A percentile compares a stretch with the other conserved stretches of the same genome.
Conservation (phyloP, 2,888 invertebrate species). For the Plagodis pulveraria region DNA sequence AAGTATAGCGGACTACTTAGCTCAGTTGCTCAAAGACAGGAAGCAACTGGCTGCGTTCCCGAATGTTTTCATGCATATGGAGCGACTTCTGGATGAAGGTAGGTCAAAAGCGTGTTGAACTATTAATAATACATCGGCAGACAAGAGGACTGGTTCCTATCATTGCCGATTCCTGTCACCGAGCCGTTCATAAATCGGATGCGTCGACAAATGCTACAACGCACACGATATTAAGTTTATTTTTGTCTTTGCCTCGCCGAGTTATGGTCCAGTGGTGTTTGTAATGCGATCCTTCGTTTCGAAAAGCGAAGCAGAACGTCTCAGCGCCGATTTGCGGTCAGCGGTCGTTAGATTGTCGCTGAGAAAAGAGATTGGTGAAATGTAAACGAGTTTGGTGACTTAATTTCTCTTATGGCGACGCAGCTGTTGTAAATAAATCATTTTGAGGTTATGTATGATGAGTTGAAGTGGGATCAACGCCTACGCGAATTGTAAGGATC, state of each 20-base stretch:
- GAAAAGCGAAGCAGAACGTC: conserved; percentile 76
- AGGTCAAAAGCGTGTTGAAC: conserved; percentile 68
- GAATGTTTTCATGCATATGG: conserved; percentile 99
- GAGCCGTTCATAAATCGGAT: conserved; percentile 76
- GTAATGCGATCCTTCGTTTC: conserved; percentile 81
- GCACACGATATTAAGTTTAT: conserved; percentile 84
- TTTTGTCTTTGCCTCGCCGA: conserved; percentile 83
- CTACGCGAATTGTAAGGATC: conserved; percentile 52
- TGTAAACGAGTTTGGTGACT: conserved; percentile 73
- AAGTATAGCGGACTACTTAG: conserved; percentile 99
- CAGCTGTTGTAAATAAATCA: conserved; percentile 70
- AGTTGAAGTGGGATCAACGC: conserved; percentile 64
- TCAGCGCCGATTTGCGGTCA: conserved; percentile 76
- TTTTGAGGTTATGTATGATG: conserved; percentile 60
- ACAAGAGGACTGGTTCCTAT: conserved; percentile 54
- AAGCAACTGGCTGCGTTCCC: conserved; percentile 99
- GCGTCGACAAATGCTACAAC: conserved; percentile 81
- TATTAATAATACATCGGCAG: conserved; percentile 59
- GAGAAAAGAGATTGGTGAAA: conserved; percentile 75
- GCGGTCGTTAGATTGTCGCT: conserved; percentile 74
- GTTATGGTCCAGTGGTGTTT: conserved; percentile 83
- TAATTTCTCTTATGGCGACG: conserved; percentile 54
- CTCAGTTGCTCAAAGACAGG: conserved; percentile 99
- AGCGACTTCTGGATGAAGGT: conserved; percentile 99
- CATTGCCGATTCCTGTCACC: conserved; percentile 69